Evolutionary conservation across 2,797 vertebrate genomes (phyloP).

Genomic region (Trichosurus vulpecula): DNA sequence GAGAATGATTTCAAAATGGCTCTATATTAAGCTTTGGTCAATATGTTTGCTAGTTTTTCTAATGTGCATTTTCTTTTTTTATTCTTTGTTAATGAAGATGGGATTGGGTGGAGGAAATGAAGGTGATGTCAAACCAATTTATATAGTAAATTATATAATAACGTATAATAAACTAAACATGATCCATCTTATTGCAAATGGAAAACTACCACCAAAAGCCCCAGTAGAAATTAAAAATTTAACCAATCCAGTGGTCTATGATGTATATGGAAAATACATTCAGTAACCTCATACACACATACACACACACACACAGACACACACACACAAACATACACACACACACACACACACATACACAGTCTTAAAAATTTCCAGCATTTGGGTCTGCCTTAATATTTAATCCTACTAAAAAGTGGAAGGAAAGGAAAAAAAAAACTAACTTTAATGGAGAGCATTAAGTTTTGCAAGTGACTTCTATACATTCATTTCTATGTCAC

Average conservation of each 20-base stretch:
- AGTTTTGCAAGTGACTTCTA: background rate
- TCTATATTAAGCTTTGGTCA: background rate
- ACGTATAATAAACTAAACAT: background rate
- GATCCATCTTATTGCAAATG: background rate
- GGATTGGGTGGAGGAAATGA: background rate
- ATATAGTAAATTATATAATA: background rate
- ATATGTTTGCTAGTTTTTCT: background rate
- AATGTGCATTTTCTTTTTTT: background rate
- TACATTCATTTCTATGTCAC: background rate
- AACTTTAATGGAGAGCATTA: background rate
- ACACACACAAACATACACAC: no score
- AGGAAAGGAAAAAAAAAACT: background rate
- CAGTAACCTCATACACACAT: no score
- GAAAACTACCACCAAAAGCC: background rate
- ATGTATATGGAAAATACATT: no score
- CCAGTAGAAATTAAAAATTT: no score
- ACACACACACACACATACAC: no score
- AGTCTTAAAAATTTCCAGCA: no score
- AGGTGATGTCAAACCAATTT: background rate
- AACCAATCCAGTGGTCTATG: no score
- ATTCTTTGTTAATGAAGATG: background rate
- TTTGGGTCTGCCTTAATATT: background rate
- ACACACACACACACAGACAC: no score
- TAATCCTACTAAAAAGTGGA: background rate
- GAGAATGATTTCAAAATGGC: background rate